Percentiles rank a stretch among this genome's conserved stretches.
phyloP scores from a whole-genome alignment of 2,797 vertebrate genomes.

The Xerus rutilus region DNA sequence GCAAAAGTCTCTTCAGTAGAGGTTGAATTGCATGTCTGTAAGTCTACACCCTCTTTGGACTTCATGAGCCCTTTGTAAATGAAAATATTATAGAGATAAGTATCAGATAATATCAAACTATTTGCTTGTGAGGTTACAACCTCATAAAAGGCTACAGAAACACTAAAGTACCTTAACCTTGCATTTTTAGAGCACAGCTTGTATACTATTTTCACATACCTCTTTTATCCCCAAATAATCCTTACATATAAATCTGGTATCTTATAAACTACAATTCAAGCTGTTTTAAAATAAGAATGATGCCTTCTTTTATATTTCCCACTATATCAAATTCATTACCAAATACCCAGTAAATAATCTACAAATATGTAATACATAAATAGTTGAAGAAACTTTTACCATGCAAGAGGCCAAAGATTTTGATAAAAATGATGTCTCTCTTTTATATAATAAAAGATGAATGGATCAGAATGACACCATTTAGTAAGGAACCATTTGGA shows the following conservation, averaged over 20 bases:
- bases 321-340: neutral
- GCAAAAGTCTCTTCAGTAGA: neutral
- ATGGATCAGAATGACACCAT: neutral
- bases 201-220: neutral
- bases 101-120: neutral
- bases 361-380: neutral
- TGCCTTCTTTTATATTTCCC: neutral
- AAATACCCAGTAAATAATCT: neutral
- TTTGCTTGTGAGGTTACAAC: neutral
- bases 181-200: neutral
- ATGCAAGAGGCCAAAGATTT: neutral
- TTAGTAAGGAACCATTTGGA: conserved; percentile 28
- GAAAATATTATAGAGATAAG: neutral
- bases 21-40: neutral
- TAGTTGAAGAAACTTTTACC: neutral
- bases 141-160: neutral
- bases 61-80: conserved; percentile 52
- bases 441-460: neutral
- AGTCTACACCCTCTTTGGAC: neutral
- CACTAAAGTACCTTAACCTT: neutral
- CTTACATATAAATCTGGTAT: neutral
- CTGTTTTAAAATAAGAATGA: neutral
- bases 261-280: neutral
- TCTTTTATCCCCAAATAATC: conserved; percentile 21
- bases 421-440: neutral